Conservation (phyloP, 2,888 invertebrate species). For the Myopa tessellatipennis region DNA sequence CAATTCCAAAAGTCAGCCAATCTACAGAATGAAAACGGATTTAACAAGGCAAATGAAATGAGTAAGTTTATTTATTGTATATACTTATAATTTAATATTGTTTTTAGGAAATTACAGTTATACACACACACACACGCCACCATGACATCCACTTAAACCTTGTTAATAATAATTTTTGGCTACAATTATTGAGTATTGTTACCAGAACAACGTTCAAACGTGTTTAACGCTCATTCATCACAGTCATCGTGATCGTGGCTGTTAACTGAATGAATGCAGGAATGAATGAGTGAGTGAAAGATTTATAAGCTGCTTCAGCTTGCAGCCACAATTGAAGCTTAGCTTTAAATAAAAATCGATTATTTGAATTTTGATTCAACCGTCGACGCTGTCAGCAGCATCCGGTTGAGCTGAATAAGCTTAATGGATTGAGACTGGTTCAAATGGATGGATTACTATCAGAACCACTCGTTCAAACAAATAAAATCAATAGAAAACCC, state of each 20-base stretch:
- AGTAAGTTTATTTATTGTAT: no score
- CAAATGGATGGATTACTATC: background rate
- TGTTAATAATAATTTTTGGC: background rate
- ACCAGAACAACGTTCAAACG: slow-evolving; percentile 18
- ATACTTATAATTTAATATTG: no score
- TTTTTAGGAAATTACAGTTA: no score
- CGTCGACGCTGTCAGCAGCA: slow-evolving; percentile 24
- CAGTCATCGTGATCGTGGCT: background rate
- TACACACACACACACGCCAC: no score
- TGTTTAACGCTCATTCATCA: slow-evolving; percentile 25
- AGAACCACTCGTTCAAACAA: background rate
- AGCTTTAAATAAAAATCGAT: slow-evolving; percentile 26
- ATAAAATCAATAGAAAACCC: background rate
- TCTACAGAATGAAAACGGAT: no score
- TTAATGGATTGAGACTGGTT: slow-evolving; percentile 7
- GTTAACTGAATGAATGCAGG: background rate
- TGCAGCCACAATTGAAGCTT: slow-evolving; percentile 19
- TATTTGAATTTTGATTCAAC: slow-evolving; percentile 17
- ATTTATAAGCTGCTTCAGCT: slow-evolving; percentile 1
- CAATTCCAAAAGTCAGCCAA: no score
- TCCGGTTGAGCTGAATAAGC: slow-evolving; percentile 25
- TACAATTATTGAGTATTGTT: slow-evolving; percentile 10
- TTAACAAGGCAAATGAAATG: no score
- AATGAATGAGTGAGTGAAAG: slow-evolving; percentile 3
- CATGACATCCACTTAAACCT: background rate